Conservation (phyloP, 2,113 vertebrate genomes). For the Glaucomys volans region DNA sequence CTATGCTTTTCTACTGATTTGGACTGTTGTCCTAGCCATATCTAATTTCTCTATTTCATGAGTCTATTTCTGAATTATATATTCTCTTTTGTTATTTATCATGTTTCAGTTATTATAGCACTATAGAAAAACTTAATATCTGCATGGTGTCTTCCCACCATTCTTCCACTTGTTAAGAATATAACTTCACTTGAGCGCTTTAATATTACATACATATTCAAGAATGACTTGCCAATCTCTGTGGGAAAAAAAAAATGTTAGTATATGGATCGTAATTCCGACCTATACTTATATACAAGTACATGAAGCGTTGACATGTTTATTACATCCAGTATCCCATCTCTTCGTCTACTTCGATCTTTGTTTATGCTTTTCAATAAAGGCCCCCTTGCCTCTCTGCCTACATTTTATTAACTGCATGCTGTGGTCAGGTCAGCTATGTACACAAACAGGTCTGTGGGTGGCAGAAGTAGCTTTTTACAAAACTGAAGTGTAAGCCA, state of each 20-base stretch:
- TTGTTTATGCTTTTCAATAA: not conserved
- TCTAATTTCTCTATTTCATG: not conserved
- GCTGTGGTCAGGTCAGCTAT: not conserved
- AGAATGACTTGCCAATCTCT: not conserved
- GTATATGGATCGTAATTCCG: not conserved
- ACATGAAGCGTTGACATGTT: not conserved
- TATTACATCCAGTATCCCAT: not conserved
- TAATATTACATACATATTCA: not conserved
- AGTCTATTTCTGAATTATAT: not conserved
- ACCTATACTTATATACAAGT: not conserved
- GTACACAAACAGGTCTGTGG: not conserved
- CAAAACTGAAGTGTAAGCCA: not conserved
- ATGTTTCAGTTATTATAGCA: not conserved
- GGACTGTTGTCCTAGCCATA: not conserved
- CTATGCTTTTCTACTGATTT: not conserved
- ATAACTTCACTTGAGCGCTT: not conserved
- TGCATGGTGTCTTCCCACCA: not conserved
- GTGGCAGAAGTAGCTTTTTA: not conserved
- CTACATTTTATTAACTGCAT: slow-evolving; percentile 51
- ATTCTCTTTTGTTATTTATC: not conserved
- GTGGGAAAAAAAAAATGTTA: not conserved
- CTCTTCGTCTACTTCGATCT: not conserved
- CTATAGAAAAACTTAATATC: not conserved
- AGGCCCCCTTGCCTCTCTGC: not conserved
- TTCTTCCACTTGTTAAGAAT: not conserved